Evolutionary conservation across 2,113 vertebrate species (phyloP).

Genomic region (Chrysemys picta): DNA sequence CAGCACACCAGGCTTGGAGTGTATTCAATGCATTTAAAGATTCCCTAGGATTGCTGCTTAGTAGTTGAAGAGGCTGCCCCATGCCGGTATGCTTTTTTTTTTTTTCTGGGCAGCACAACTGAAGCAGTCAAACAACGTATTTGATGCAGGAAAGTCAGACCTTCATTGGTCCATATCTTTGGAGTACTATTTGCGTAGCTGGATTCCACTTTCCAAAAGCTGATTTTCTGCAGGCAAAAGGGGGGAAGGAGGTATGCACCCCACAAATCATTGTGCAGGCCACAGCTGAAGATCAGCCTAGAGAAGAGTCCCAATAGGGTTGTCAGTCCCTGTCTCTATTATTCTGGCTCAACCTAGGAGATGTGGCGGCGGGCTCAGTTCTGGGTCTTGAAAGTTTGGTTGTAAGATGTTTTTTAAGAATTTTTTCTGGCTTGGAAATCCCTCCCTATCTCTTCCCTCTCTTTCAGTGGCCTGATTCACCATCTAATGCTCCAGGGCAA

Average conservation of each 20-base stretch:
- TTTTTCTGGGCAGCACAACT: background rate
- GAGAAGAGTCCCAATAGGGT: background rate
- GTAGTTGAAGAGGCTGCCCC: background rate
- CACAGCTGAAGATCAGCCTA: background rate
- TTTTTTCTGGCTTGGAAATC: background rate
- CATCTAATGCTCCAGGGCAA: background rate
- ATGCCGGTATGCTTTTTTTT: background rate
- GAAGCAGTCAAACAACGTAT: background rate
- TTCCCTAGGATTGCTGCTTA: background rate
- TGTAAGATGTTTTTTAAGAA: background rate
- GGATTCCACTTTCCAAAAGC: background rate
- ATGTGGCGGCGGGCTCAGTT: background rate
- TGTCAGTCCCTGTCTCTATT: background rate
- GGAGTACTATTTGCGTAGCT: background rate
- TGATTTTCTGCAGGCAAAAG: background rate
- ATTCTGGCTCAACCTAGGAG: background rate
- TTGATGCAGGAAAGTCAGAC: fast-evolving
- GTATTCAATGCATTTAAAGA: fast-evolving
- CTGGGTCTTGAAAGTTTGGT: background rate
- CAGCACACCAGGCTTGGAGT: background rate
- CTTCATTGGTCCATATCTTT: background rate
- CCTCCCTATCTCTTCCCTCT: background rate
- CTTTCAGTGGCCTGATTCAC: background rate
- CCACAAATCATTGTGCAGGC: background rate
- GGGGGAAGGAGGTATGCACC: background rate